These are phyloP conservation scores for Poeciliopsis presidionis DNA, from an alignment of 2,797 vertebrate species.

Conservation along the genomic window DNA sequence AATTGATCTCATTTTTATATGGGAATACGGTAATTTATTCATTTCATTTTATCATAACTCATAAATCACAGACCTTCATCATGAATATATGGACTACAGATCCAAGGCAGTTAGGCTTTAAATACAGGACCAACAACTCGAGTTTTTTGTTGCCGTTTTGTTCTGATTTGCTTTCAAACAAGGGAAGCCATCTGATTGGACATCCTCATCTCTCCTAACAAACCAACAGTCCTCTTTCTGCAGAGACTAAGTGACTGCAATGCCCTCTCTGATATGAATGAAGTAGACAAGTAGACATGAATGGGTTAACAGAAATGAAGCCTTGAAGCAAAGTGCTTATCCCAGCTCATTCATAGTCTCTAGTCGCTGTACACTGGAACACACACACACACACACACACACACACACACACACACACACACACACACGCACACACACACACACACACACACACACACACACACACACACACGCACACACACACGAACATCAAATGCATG, in stretches of 20 bases:
- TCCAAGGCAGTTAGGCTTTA: no score
- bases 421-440: neutral
- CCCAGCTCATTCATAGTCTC: slow-evolving; percentile 70
- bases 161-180: slow-evolving; percentile 36
- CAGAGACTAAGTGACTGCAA: slow-evolving; percentile 53
- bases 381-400: slow-evolving; percentile 3
- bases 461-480: neutral
- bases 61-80: no score
- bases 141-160: slow-evolving; percentile 11
- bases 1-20: neutral
- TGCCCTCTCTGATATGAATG: slow-evolving; percentile 52
- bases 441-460: neutral
- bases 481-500: slow-evolving; percentile 7
- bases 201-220: neutral
- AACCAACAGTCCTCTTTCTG: slow-evolving; percentile 22
- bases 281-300: slow-evolving; percentile 49
- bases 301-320: slow-evolving; percentile 62
- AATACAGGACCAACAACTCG: neutral
- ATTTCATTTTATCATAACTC: neutral
- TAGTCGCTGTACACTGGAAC: slow-evolving; percentile 29
- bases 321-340: slow-evolving; percentile 60
- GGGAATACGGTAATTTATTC: neutral
- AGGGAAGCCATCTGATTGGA: slow-evolving; percentile 36
- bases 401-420: slow-evolving; percentile 5
- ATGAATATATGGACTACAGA: neutral